Percentiles rank a stretch among this genome's conserved stretches.
Evolutionary conservation across 2,888 invertebrate genomes (phyloP).

Genomic region (Trissoscelio sp.): DNA sequence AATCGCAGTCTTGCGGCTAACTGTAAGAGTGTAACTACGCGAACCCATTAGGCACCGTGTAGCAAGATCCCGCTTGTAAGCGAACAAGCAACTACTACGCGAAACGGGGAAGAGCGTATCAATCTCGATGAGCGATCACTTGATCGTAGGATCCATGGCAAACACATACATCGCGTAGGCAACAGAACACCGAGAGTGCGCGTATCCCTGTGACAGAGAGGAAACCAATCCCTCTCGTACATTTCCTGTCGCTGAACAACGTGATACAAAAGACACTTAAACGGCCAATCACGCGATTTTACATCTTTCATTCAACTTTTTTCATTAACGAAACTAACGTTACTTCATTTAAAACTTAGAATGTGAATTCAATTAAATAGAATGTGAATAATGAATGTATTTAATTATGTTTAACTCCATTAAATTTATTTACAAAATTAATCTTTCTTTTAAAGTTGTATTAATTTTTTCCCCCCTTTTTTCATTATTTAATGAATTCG

Average conservation of each 20-base stretch:
- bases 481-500: too few relatives aligned
- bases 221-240: slow-evolving; percentile 58
- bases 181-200: slow-evolving; percentile 33
- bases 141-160: slow-evolving; percentile 59
- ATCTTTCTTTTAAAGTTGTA: too few relatives aligned
- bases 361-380: too few relatives aligned
- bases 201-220: slow-evolving; percentile 44
- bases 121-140: slow-evolving; percentile 61
- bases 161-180: slow-evolving; percentile 51
- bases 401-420: too few relatives aligned
- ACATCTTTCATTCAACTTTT: not conserved
- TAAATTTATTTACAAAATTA: too few relatives aligned
- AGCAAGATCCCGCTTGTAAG: slow-evolving; percentile 49
- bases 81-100: slow-evolving; percentile 52
- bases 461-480: too few relatives aligned
- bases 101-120: slow-evolving; percentile 52
- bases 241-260: slow-evolving; percentile 53
- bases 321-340: not conserved
- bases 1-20: slow-evolving; percentile 49
- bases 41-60: slow-evolving; percentile 59
- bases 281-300: slow-evolving; percentile 26
- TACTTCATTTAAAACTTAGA: too few relatives aligned
- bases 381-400: too few relatives aligned
- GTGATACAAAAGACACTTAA: slow-evolving; percentile 44
- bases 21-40: slow-evolving; percentile 59